Evolutionary conservation across 2,888 invertebrate genomes (phyloP).

Genomic region (Sphinx pinastri): DNA sequence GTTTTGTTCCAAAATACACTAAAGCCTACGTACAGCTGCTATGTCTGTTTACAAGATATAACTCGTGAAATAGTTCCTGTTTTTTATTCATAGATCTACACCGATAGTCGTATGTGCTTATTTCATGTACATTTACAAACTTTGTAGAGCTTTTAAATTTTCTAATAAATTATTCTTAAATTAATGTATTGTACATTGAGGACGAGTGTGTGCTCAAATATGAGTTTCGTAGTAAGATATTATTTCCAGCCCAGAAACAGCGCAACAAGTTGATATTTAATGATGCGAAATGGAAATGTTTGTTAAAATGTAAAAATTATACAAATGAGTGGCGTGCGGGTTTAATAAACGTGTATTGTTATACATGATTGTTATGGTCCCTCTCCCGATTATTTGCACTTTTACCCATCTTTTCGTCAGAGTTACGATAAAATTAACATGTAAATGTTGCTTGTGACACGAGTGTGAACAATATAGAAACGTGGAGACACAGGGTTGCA

Average conservation of each 20-base stretch:
- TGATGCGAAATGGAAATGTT: slow-evolving; percentile 31
- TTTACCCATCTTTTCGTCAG: slow-evolving; percentile 73
- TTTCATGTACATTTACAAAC: no score
- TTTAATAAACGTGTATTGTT: slow-evolving; percentile 55
- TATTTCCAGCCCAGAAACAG: slow-evolving; percentile 13
- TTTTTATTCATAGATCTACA: no score
- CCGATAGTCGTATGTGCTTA: no score
- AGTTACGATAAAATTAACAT: slow-evolving; percentile 74
- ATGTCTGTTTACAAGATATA: background rate
- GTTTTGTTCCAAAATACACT: slow-evolving; percentile 34
- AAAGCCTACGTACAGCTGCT: background rate
- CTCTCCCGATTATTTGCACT: slow-evolving; percentile 63
- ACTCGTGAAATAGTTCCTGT: no score
- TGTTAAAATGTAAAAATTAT: slow-evolving; percentile 67
- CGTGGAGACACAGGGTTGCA: slow-evolving; percentile 37
- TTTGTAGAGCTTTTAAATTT: no score
- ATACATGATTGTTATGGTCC: no score
- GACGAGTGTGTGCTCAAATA: background rate
- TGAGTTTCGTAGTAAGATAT: background rate
- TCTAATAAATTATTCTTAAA: no score
- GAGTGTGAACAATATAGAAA: slow-evolving; percentile 47
- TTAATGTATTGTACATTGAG: no score
- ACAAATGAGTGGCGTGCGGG: slow-evolving; percentile 64
- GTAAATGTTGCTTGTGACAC: slow-evolving; percentile 58
- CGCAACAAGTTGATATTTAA: slow-evolving; percentile 43